A percentile compares a stretch with the other conserved stretches of the same genome.
Evolutionary conservation across 2,797 vertebrate genomes (phyloP).

Genomic region (Platyrinchus mystaceus): DNA sequence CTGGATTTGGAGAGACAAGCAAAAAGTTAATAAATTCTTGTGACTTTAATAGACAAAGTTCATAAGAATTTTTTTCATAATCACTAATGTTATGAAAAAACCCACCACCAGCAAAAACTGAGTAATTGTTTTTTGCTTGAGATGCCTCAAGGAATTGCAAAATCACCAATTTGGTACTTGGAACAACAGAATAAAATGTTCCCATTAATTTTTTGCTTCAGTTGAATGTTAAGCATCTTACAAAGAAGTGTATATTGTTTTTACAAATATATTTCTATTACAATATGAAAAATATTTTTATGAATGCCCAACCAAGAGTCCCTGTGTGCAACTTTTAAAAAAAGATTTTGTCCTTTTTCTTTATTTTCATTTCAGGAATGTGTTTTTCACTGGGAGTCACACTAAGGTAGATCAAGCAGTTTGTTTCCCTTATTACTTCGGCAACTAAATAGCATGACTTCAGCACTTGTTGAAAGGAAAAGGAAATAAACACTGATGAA

Average conservation of each 20-base stretch:
- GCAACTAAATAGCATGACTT: not conserved
- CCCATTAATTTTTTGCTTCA: not conserved
- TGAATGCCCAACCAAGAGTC: not conserved
- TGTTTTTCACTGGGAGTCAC: not conserved
- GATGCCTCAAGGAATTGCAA: not conserved
- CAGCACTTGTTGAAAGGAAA: not conserved
- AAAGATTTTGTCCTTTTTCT: not conserved
- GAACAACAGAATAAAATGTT: not conserved
- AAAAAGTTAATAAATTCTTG: not conserved
- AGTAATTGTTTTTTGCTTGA: not conserved
- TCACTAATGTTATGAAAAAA: not conserved
- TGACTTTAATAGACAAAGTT: not conserved
- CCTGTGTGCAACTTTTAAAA: not conserved
- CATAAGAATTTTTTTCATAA: not conserved
- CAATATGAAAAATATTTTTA: not conserved
- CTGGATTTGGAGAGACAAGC: constrained; percentile 65
- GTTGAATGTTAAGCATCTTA: not conserved
- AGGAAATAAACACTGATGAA: not conserved
- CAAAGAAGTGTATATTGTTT: not conserved
- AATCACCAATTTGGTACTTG: not conserved
- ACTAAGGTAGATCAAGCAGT: not conserved
- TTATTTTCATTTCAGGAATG: not conserved
- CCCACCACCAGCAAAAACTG: not conserved
- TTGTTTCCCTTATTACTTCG: not conserved
- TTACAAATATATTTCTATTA: not conserved